These are phyloP conservation scores for Oithona nana DNA, from an alignment of 2,888 invertebrate genomes.

Conservation along the genomic window DNA sequence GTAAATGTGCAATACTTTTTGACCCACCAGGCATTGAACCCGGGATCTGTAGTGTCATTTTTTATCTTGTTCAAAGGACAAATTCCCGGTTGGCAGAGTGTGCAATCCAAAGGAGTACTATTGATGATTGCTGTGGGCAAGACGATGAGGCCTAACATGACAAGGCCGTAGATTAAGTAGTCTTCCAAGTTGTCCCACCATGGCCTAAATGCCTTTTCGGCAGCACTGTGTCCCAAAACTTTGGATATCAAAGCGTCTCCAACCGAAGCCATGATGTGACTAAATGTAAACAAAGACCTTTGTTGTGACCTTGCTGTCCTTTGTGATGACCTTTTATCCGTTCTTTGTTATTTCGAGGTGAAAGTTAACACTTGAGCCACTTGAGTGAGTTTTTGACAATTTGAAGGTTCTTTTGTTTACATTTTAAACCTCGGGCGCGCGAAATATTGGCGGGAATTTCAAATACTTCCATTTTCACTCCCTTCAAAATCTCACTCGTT, in stretches of 20 bases:
- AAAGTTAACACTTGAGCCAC: too few relatives aligned
- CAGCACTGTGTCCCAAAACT: slow-evolving; percentile 11
- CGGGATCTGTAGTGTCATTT: not conserved
- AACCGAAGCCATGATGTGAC: slow-evolving; percentile 2
- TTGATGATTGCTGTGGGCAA: slow-evolving; percentile 15
- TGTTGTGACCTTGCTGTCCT: not conserved
- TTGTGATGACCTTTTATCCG: too few relatives aligned
- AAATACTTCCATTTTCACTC: too few relatives aligned
- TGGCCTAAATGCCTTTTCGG: slow-evolving; percentile 16
- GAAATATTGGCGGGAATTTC: too few relatives aligned
- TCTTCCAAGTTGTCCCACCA: slow-evolving; percentile 16
- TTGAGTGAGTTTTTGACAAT: too few relatives aligned
- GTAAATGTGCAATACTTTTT: slow-evolving; percentile 16
- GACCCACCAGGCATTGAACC: slow-evolving; percentile 13
- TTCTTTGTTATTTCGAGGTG: too few relatives aligned
- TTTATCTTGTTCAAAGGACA: not conserved
- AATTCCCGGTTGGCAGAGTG: not conserved
- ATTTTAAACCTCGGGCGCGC: too few relatives aligned
- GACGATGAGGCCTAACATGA: slow-evolving; percentile 13
- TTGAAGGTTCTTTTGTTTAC: too few relatives aligned
- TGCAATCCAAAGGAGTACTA: slow-evolving; percentile 16
- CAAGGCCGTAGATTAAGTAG: slow-evolving; percentile 6
- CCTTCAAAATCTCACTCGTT: too few relatives aligned
- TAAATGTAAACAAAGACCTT: not conserved
- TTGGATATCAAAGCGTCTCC: slow-evolving; percentile 8